Conservation (phyloP, 2,797 vertebrate genomes). For the Anabacerthia variegaticeps region DNA sequence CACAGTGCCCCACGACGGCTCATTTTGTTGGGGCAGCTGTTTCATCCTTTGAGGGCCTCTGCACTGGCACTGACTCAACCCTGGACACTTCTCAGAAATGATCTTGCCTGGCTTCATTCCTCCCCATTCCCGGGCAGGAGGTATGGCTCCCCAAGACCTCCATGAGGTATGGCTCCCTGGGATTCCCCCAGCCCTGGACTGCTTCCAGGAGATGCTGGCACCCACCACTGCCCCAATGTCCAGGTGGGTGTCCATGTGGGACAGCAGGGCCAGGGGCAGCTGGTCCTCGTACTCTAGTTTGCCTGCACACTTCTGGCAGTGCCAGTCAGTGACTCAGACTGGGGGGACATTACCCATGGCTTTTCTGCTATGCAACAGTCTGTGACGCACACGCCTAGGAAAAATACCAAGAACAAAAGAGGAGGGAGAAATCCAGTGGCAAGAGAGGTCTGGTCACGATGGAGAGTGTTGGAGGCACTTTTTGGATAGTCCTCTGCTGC, state of each 20-base stretch:
- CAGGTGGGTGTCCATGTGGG: rapidly evolving
- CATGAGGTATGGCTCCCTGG: not conserved
- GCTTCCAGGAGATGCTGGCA: not conserved
- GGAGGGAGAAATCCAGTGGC: not conserved
- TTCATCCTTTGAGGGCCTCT: rapidly evolving
- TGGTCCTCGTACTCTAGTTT: not conserved
- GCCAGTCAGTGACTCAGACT: not conserved
- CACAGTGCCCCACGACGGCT: not conserved
- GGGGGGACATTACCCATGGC: not conserved
- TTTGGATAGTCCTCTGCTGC: not conserved
- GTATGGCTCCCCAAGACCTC: not conserved
- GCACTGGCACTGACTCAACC: rapidly evolving
- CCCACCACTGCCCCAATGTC: rapidly evolving
- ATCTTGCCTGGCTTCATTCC: not conserved
- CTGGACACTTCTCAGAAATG: not conserved
- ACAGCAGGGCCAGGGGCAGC: rapidly evolving
- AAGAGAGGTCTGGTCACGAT: not conserved
- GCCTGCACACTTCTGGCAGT: not conserved
- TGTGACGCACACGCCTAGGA: not conserved
- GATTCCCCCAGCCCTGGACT: not conserved
- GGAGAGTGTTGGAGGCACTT: not conserved
- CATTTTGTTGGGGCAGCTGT: not conserved
- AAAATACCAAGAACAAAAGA: not conserved
- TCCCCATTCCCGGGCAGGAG: not conserved
- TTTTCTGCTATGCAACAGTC: not conserved